A percentile compares a stretch with the other conserved stretches of the same genome.
Evolutionary conservation across 2,797 vertebrate species (phyloP).

Genomic region (Pangasius sanitwongsei): DNA sequence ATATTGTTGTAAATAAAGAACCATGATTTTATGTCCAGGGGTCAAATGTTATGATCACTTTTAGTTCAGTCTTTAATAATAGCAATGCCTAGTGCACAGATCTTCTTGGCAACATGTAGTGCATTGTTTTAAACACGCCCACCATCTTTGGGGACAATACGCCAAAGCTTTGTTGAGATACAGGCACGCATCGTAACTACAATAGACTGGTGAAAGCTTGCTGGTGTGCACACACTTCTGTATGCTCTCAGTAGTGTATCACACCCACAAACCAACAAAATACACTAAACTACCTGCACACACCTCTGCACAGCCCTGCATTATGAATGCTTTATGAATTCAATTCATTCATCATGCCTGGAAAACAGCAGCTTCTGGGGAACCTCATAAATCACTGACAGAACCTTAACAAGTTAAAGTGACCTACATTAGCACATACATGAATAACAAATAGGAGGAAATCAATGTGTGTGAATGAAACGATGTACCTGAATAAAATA

Average conservation of each 20-base stretch:
- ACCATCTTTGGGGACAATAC: background rate
- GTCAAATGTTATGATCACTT: background rate
- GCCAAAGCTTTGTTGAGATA: background rate
- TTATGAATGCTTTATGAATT: slow-evolving; percentile 8
- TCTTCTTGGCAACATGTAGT: background rate
- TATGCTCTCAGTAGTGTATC: background rate
- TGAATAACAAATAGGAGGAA: slow-evolving; percentile 21
- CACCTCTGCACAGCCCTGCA: background rate
- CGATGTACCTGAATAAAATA: background rate
- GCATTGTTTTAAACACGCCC: background rate
- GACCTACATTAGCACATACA: slow-evolving; percentile 9
- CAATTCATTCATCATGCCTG: slow-evolving; percentile 13
- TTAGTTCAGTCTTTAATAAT: background rate
- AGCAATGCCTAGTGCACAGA: background rate
- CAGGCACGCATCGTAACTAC: background rate
- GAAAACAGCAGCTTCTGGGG: background rate
- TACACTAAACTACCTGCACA: background rate
- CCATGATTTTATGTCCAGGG: background rate
- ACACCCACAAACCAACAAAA: background rate
- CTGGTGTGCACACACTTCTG: background rate
- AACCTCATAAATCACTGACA: slow-evolving; percentile 10
- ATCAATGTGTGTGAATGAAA: slow-evolving; percentile 22
- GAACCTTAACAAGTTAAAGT: slow-evolving; percentile 25
- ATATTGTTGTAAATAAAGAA: background rate
- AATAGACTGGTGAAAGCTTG: background rate